Conservation (phyloP, 1,140 invertebrate species). For the Meloidogyne chitwoodi region DNA sequence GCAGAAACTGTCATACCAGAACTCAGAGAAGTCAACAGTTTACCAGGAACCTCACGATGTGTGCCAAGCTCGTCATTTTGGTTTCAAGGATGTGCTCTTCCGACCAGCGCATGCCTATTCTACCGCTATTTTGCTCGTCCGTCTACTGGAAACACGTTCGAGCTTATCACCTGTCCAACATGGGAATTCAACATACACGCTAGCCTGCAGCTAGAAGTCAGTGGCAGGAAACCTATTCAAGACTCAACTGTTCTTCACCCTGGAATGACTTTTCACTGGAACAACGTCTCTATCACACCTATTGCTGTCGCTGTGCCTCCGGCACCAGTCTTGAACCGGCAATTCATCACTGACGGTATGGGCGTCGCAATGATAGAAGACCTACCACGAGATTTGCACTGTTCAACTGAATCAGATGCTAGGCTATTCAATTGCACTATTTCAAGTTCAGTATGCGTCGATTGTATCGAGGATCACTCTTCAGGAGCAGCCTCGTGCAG, state of each 20-base stretch:
- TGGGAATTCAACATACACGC: not conserved
- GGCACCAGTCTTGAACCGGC: not conserved
- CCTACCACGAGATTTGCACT: not conserved
- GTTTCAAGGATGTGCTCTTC: slow-evolving; percentile 1
- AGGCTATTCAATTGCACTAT: not conserved
- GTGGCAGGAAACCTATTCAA: too few species aligned
- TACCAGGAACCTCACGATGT: not conserved
- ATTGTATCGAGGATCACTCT: not conserved
- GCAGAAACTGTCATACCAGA: not conserved
- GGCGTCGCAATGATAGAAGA: not conserved
- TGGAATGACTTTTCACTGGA: not conserved
- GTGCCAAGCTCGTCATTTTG: slow-evolving; percentile 3
- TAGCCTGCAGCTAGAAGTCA: not conserved
- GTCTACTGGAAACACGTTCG: not conserved
- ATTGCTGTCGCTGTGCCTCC: not conserved
- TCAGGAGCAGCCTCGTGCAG: not conserved
- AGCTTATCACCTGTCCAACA: not conserved
- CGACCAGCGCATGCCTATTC: not conserved
- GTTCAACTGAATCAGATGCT: not conserved
- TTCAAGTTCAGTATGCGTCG: not conserved
- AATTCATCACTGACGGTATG: not conserved
- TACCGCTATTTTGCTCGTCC: not conserved
- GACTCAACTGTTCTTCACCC: not conserved
- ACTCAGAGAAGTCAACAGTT: not conserved
- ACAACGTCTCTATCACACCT: not conserved